These are phyloP conservation scores for Tilapia sparmanii DNA, from an alignment of 2,113 vertebrate genomes.

Conservation along the genomic window DNA sequence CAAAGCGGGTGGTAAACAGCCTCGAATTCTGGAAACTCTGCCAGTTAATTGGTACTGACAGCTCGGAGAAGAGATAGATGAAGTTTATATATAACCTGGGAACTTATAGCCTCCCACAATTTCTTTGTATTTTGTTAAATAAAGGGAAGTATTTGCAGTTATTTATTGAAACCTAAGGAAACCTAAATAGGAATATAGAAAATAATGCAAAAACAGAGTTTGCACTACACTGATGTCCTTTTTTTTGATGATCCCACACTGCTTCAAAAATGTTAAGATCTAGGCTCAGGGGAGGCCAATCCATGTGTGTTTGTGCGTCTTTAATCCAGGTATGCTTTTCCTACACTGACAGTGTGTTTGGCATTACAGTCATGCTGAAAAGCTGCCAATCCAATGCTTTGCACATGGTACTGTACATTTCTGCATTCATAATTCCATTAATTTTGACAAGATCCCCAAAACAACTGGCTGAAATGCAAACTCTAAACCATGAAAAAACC, in stretches of 20 bases:
- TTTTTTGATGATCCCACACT: neutral
- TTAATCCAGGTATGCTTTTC: neutral
- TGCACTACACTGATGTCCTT: neutral
- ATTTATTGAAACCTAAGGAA: neutral
- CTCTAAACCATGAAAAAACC: neutral
- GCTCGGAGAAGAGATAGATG: neutral
- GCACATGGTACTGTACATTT: neutral
- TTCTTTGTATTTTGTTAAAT: neutral
- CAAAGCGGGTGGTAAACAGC: slow-evolving; percentile 17
- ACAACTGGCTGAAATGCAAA: neutral
- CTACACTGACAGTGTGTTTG: neutral
- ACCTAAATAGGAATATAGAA: neutral
- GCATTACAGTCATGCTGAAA: neutral
- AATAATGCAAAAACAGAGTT: neutral
- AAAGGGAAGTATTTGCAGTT: neutral
- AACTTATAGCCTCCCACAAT: neutral
- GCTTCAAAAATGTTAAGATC: neutral
- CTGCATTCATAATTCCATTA: neutral
- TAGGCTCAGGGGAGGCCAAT: neutral
- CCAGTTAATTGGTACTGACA: slow-evolving; percentile 27
- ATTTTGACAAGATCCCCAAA: neutral
- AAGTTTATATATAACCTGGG: neutral
- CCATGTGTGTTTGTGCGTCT: neutral
- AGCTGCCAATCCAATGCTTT: neutral
- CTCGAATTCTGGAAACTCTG: neutral